phyloP scores from a whole-genome alignment of 2,113 vertebrate genomes.

The Taxidea taxus region DNA sequence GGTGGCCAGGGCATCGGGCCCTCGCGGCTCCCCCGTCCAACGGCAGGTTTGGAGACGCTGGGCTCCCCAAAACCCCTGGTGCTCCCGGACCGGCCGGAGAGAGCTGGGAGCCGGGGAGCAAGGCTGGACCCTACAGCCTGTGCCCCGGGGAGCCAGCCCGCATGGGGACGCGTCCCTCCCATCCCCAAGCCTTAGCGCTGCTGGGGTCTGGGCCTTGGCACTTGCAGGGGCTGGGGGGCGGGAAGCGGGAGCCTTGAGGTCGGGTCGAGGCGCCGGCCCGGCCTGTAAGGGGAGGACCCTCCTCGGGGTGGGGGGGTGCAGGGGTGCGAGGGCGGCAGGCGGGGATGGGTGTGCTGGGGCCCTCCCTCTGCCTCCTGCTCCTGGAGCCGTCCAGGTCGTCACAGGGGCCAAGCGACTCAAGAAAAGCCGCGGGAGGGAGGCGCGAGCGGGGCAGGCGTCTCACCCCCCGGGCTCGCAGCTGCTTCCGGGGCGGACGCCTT shows the following conservation, averaged over 20 bases:
- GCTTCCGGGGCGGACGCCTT: neutral
- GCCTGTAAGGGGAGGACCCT: neutral
- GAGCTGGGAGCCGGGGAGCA: neutral
- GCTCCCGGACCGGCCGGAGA: neutral
- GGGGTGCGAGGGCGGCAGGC: neutral
- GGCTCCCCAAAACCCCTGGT: neutral
- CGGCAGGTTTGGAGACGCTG: neutral
- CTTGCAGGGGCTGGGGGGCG: neutral
- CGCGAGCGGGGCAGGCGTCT: neutral
- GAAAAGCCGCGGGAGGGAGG: fast-evolving
- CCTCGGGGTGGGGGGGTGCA: fast-evolving
- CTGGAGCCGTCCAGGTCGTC: fast-evolving
- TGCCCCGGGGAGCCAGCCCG: neutral
- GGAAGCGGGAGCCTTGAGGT: neutral
- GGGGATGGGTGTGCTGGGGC: fast-evolving
- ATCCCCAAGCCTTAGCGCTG: fast-evolving
- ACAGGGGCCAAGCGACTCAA: neutral
- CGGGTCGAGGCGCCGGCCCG: neutral
- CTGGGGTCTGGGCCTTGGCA: neutral
- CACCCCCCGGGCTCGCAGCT: fast-evolving
- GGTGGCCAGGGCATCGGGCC: fast-evolving
- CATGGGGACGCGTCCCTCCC: neutral
- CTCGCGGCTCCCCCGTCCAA: neutral
- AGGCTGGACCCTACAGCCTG: no score
- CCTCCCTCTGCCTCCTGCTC: neutral